Conservation (phyloP, 92 coral and sea anemone genomes). For the Palythoa caribaeorum region DNA sequence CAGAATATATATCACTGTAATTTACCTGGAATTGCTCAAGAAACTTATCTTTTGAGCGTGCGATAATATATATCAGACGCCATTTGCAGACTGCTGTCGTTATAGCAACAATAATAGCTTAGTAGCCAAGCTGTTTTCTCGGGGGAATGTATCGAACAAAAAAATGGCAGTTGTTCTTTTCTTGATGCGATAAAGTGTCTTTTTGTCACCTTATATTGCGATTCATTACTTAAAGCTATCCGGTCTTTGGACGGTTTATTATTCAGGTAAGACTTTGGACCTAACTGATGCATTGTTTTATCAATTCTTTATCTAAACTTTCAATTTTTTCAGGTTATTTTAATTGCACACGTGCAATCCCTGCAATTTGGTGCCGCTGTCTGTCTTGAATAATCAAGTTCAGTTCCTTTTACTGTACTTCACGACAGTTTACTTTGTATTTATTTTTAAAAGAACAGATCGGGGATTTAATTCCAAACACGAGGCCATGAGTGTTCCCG, state of each 20-base stretch:
- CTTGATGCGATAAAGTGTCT: background rate
- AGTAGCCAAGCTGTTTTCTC: slow-evolving; percentile 29
- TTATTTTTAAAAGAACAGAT: background rate
- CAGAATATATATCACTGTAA: background rate
- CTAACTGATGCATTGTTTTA: no score
- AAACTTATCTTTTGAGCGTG: background rate
- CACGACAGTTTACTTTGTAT: background rate
- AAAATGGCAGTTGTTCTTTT: background rate
- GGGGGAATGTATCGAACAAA: no score
- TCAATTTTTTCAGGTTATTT: no score
- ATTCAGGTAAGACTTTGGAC: no score
- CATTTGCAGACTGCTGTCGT: slow-evolving; percentile 31
- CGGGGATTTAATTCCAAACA: background rate
- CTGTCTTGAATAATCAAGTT: no score
- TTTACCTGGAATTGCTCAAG: background rate
- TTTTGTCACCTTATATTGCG: no score
- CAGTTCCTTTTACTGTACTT: no score
- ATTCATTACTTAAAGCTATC: no score
- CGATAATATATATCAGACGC: slow-evolving; percentile 22
- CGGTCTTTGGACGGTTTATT: no score
- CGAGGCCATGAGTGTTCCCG: slow-evolving; percentile 1
- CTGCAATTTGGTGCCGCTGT: no score
- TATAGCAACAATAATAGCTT: slow-evolving; percentile 25
- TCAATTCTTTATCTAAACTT: no score
- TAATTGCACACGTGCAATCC: no score